Base-by-base conservation (phyloP, 1,140 invertebrate species). In the Drosophila erecta region DNA sequence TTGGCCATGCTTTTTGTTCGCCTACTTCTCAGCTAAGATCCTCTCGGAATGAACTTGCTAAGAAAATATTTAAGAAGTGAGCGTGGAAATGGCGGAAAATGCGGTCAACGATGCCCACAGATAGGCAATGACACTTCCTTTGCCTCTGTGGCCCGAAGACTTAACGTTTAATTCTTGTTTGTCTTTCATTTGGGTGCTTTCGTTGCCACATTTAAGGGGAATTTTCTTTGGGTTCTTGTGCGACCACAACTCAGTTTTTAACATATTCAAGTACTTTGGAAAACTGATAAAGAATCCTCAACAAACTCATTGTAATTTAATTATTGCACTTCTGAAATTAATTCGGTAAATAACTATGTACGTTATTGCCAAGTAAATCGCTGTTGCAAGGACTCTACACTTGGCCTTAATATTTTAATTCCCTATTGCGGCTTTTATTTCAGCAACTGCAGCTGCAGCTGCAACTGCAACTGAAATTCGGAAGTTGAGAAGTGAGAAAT, bases 1-100 rank as follows among this genome's bases (percentile, higher is more conserved):
- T 70, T 70, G 41, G 46, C 60, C 65, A 49, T 47, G 73, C 17
- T 64, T 49, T 56, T 43, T 49, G 30, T 50, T 74, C 33, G 44
- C 30, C 47, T 24, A 44, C 24, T 55, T 46, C 49, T 33, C 0
- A 54, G 38, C 35, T 49, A 56, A 44, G 50, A 56, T 33, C 44
- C 66, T 35, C 64, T 70, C 27, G 50, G 40, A 70, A 70, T 70
- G 43, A 71, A 57, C 67, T 76, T 76, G 71, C 58, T 66, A 58
- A 79, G 58, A 76, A 86, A 87, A 83, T 87, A 86, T 79, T 81
- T 60, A 81, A 79, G 64, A 70, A 83, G 59, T 22, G 46, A 62
- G 66, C 35, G 27, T 30, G 35, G 33, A 24, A 46, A 62, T 49
- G 8, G 56, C 20, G 38, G 35, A 20, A n/a, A 40, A 20, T 51